A percentile compares a stretch with the other conserved stretches of the same genome.
Conservation (phyloP, 2,113 vertebrate species). For the Leiothrix lutea region DNA sequence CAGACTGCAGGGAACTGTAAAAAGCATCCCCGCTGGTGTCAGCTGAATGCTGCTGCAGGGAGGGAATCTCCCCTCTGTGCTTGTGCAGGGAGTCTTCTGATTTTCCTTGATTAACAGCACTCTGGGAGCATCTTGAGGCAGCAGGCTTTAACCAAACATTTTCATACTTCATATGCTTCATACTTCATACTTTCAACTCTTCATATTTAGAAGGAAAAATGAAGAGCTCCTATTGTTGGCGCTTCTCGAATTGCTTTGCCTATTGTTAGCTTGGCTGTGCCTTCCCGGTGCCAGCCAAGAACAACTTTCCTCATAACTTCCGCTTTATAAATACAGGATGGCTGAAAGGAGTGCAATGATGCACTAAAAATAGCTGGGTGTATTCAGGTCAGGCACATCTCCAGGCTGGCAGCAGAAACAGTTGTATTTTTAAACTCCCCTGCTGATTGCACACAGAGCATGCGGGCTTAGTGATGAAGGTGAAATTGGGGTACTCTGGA, state of each 20-base stretch:
- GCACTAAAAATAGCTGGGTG: background rate
- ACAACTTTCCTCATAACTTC: conserved; percentile 32
- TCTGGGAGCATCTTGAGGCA: background rate
- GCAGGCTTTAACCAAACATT: background rate
- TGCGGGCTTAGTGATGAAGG: rapidly evolving
- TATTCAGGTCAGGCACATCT: conserved; percentile 38
- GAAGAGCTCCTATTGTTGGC: background rate
- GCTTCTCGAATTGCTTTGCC: background rate
- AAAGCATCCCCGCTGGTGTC: background rate
- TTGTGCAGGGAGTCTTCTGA: background rate
- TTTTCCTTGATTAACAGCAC: background rate
- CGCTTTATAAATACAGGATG: background rate
- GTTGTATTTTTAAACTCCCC: background rate
- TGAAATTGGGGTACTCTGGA: background rate
- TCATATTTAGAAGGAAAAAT: background rate
- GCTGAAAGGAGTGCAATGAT: background rate
- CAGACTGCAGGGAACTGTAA: background rate
- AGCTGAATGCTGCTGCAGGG: background rate
- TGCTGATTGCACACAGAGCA: background rate
- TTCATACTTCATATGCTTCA: no score
- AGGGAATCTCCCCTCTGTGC: background rate
- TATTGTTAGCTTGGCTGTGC: background rate
- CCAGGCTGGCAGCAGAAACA: background rate
- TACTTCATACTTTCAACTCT: background rate
- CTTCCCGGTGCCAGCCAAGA: background rate